A percentile compares a stretch with the other conserved stretches of the same genome.
phyloP scores from a whole-genome alignment of 2,113 vertebrate species.

The Proterorhinus semilunaris region DNA sequence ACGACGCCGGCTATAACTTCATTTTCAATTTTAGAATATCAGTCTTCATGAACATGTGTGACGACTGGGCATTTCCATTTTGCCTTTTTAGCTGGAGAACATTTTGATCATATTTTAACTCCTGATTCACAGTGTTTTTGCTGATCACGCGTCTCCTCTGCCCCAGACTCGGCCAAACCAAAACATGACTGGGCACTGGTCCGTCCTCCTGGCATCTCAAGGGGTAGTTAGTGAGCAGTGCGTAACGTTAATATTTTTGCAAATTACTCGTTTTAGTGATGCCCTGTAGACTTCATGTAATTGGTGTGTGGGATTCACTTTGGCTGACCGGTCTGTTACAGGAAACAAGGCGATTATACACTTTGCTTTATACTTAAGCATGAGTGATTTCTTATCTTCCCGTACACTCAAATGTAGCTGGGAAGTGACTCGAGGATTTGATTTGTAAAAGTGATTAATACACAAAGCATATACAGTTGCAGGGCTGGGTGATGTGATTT shows the following conservation, averaged over 20 bases:
- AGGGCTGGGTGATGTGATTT: no score
- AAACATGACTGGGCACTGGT: constrained; percentile 1
- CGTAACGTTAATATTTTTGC: neutral
- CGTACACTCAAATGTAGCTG: no score
- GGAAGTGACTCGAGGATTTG: no score
- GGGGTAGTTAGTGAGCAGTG: neutral
- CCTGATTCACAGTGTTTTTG: neutral
- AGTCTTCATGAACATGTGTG: no score
- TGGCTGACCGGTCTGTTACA: neutral
- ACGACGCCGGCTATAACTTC: no score
- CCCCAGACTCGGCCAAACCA: neutral
- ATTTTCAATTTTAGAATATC: no score
- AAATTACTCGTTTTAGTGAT: neutral
- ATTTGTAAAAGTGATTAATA: no score
- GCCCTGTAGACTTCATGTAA: neutral
- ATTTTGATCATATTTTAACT: neutral
- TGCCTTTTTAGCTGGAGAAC: neutral
- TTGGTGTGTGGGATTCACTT: neutral
- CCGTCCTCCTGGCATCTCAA: neutral
- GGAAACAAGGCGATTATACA: neutral
- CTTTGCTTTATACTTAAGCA: neutral
- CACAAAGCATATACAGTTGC: no score
- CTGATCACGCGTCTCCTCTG: neutral
- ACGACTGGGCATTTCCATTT: no score
- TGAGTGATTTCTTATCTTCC: neutral